Evolutionary conservation across 37 sponge, comb jelly and placozoan species (phyloP).

Genomic region (Hormiphora californensis): DNA sequence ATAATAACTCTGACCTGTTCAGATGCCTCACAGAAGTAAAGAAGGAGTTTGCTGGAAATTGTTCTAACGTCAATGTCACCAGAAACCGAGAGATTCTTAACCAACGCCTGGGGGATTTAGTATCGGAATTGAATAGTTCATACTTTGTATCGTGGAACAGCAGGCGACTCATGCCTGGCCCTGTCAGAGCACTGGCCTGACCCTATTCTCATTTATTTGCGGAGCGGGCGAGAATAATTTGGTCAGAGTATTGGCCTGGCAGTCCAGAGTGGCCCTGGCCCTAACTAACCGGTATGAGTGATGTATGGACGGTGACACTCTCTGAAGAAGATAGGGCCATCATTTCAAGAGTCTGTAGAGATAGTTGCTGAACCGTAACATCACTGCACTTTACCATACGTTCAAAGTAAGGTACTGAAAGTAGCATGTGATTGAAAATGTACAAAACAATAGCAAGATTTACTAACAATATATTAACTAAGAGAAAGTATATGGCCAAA

Average conservation of each 20-base stretch:
- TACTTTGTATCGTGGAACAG: no score
- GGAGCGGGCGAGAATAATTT: no score
- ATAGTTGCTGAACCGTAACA: neutral
- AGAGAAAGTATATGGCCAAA: neutral
- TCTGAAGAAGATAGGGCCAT: neutral
- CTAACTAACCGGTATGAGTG: neutral
- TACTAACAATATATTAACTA: neutral
- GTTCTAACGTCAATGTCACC: neutral
- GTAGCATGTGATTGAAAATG: neutral
- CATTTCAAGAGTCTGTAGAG: constrained; percentile 37
- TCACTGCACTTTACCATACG: neutral
- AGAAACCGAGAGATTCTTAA: no score
- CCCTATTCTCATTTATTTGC: no score
- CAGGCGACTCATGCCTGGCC: no score
- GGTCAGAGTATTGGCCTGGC: no score
- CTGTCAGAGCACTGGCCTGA: no score
- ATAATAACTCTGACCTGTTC: no score
- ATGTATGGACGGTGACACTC: neutral
- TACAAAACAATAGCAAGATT: neutral
- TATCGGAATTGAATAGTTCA: no score
- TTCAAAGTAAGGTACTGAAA: constrained; percentile 38
- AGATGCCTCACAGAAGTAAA: neutral
- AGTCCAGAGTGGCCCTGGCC: no score
- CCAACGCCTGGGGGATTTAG: no score
- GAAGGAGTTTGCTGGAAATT: constrained; percentile 4